Conservation (phyloP, 2,888 invertebrate species). For the Drosophila mimica region DNA sequence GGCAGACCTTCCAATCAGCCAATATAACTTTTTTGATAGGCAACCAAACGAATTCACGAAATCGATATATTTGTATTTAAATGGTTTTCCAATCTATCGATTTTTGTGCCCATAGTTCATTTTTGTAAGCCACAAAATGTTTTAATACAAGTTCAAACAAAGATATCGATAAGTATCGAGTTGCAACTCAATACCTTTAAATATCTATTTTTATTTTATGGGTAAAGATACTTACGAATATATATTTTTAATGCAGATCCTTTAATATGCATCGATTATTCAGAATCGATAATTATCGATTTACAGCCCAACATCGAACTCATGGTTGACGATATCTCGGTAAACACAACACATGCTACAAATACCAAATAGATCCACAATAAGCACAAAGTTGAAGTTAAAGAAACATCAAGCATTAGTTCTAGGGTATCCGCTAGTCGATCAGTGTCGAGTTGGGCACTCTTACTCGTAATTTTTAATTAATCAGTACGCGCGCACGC, state of each 20-base stretch:
- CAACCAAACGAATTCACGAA: neutral
- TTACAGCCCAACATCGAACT: neutral
- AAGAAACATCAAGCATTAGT: neutral
- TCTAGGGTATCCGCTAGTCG: constrained; percentile 5
- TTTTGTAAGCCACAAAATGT: neutral
- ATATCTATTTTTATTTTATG: neutral
- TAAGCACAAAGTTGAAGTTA: neutral
- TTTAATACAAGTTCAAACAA: neutral
- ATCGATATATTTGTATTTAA: neutral
- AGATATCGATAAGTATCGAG: neutral
- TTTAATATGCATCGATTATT: neutral
- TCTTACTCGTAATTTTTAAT: constrained; percentile 76
- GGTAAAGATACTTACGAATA: neutral
- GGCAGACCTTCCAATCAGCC: neutral
- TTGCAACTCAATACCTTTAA: neutral
- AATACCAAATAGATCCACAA: neutral
- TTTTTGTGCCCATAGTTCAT: too few relatives aligned
- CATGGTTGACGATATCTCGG: neutral
- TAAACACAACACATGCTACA: neutral
- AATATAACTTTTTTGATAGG: neutral
- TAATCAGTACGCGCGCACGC: constrained; percentile 69
- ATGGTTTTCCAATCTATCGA: neutral
- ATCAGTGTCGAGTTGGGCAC: neutral
- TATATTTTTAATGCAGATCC: neutral
- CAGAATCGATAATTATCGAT: neutral